Conservation (phyloP, 2,888 invertebrate species). For the Actias luna region DNA sequence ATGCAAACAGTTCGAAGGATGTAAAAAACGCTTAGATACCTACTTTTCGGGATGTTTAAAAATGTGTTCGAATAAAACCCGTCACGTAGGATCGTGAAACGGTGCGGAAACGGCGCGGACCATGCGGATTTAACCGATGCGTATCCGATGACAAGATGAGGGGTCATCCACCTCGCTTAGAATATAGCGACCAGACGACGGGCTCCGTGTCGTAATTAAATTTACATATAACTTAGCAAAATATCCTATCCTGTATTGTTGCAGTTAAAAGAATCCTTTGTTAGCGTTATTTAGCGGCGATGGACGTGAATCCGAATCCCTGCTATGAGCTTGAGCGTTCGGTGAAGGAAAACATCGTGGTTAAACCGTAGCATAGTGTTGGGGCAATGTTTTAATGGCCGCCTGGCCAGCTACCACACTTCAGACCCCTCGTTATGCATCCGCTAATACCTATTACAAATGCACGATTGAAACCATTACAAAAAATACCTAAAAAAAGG, state of each 20-base stretch:
- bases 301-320: too few species aligned
- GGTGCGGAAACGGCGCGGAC: background rate
- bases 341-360: too few species aligned
- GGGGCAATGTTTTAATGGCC: too few species aligned
- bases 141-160: constrained; percentile 7
- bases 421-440: too few species aligned
- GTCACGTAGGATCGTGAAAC: constrained; percentile 8
- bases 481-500: too few species aligned
- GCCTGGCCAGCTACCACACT: too few species aligned
- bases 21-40: background rate
- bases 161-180: background rate
- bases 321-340: too few species aligned
- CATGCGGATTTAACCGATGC: constrained; percentile 5
- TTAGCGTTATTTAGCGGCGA: too few species aligned
- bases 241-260: background rate
- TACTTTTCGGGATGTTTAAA: background rate
- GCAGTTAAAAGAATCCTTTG: too few species aligned
- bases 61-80: constrained; percentile 3
- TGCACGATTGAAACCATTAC: too few species aligned
- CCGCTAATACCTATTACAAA: too few species aligned
- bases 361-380: too few species aligned
- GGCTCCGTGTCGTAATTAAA: background rate
- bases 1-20: background rate
- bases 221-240: background rate
- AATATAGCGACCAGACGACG: background rate